phyloP scores from a whole-genome alignment of 2,888 invertebrate genomes.

The Siphlonurus alternatus region DNA sequence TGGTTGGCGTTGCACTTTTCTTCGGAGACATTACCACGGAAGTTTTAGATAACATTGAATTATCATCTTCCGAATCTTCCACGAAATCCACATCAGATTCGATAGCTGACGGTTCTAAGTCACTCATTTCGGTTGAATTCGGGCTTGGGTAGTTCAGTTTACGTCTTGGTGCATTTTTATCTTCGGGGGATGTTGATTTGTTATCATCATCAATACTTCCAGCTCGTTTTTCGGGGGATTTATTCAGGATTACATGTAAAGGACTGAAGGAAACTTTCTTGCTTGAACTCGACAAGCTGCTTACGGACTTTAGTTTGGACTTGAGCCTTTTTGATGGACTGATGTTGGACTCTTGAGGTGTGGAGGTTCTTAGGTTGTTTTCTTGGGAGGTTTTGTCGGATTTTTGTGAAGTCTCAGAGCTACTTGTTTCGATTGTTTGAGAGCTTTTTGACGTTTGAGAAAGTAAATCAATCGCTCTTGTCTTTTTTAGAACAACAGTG shows the following conservation, averaged over 20 bases:
- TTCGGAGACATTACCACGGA: background rate
- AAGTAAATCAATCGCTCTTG: too few relatives aligned
- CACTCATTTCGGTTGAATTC: background rate
- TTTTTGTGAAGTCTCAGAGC: too few relatives aligned
- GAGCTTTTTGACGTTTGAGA: too few relatives aligned
- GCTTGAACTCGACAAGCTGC: background rate
- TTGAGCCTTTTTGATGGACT: background rate
- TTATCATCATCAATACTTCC: background rate
- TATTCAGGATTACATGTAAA: background rate
- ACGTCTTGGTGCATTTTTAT: background rate
- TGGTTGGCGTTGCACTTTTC: background rate
- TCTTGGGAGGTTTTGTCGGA: too few relatives aligned
- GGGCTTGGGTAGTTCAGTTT: background rate
- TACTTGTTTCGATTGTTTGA: too few relatives aligned
- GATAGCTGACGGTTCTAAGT: background rate
- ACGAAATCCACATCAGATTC: background rate
- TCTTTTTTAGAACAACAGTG: too few relatives aligned
- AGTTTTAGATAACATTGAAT: too few relatives aligned
- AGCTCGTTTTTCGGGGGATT: background rate
- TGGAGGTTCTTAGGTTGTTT: too few relatives aligned
- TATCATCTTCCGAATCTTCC: background rate
- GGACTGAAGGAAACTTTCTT: background rate
- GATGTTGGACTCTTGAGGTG: background rate
- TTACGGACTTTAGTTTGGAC: background rate
- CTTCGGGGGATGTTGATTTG: too few relatives aligned